These are phyloP conservation scores for Caenorhabditis becei DNA, from an alignment of 2,888 invertebrate genomes.

Conservation along the genomic window DNA sequence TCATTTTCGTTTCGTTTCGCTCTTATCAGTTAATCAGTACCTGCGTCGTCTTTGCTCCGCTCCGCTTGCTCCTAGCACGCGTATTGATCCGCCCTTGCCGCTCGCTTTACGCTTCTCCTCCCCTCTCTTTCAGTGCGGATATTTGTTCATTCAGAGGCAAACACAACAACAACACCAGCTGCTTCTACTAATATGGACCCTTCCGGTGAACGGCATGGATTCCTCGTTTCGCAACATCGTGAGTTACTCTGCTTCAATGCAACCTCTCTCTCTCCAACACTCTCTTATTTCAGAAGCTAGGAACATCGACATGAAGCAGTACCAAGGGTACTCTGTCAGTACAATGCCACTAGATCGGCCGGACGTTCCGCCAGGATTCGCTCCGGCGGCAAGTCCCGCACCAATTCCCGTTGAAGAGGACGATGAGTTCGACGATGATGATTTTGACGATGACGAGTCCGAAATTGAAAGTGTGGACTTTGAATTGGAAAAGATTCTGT, in stretches of 20 bases:
- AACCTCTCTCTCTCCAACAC: neutral
- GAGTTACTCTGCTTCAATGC: neutral
- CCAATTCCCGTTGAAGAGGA: neutral
- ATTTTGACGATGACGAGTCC: conserved; percentile 17
- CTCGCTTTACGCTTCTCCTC: neutral
- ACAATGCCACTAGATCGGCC: neutral
- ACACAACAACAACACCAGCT: neutral
- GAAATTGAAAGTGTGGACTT: conserved; percentile 7
- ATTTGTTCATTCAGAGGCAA: neutral
- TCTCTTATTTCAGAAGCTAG: neutral
- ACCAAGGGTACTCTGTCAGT: conserved; percentile 23
- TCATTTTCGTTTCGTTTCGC: neutral
- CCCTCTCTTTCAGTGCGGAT: conserved; percentile 5
- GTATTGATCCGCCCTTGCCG: conserved; percentile 7
- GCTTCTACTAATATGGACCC: conserved; percentile 14
- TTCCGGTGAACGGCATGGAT: neutral
- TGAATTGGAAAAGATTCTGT: conserved; percentile 3
- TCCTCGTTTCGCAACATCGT: neutral
- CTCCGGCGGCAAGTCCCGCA: neutral
- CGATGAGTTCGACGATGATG: neutral
- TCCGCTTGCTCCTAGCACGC: neutral
- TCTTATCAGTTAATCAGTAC: neutral
- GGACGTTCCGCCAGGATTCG: neutral
- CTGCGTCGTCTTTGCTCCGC: neutral
- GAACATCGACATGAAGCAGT: neutral